These are phyloP conservation scores for Nasua narica DNA, from an alignment of 2,797 vertebrate species.

Conservation along the genomic window DNA sequence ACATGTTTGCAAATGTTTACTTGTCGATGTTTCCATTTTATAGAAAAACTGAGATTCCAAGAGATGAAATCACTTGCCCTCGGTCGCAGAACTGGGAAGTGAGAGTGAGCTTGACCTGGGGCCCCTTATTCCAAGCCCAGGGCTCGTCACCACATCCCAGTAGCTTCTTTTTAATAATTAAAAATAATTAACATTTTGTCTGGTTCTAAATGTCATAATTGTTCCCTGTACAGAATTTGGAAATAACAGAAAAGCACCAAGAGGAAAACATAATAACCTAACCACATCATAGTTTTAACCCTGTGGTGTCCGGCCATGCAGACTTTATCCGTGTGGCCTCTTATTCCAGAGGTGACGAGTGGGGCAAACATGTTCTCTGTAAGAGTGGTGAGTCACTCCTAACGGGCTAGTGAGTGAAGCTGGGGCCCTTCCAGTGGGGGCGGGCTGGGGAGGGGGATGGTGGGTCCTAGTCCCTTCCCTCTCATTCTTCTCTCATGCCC, in stretches of 20 bases:
- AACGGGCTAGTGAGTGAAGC: background rate
- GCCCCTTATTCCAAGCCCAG: background rate
- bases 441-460: background rate
- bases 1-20: constrained; percentile 2
- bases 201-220: constrained; percentile 38
- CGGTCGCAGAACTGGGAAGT: background rate
- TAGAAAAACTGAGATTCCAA: constrained; percentile 4
- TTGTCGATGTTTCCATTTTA: background rate
- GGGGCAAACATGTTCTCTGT: background rate
- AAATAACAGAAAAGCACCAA: constrained; percentile 11
- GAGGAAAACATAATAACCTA: background rate
- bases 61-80: background rate
- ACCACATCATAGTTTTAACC: constrained; percentile 4
- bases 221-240: constrained; percentile 24
- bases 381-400: background rate
- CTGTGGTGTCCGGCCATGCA: background rate
- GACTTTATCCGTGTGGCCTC: constrained; percentile 15
- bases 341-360: background rate
- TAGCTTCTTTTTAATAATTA: constrained; percentile 43
- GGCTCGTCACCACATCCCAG: background rate
- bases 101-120: background rate
- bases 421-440: background rate
- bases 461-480: background rate
- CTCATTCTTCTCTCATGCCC: background rate
- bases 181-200: constrained; percentile 30